These are phyloP conservation scores for Salarias fasciatus DNA, from an alignment of 2,797 vertebrate species.

Conservation along the genomic window DNA sequence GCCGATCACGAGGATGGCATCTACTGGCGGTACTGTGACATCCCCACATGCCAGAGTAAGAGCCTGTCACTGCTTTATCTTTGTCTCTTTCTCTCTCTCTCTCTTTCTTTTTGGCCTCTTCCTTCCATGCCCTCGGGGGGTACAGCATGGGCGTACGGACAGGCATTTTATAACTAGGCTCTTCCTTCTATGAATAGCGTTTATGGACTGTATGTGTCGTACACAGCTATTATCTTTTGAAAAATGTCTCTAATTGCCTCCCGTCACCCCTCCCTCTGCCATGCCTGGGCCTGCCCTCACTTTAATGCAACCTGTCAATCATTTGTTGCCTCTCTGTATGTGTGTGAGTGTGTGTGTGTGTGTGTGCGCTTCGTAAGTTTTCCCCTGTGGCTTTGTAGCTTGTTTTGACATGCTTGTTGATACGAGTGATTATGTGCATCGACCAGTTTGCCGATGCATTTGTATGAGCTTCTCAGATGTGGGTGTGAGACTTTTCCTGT, in stretches of 20 bases:
- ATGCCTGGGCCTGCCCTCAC: conserved; percentile 59
- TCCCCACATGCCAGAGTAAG: conserved; percentile 92
- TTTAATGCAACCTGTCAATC: conserved; percentile 72
- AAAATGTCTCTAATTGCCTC: conserved; percentile 76
- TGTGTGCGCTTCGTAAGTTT: conserved; percentile 25
- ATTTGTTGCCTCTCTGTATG: conserved; percentile 25
- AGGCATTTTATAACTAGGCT: conserved; percentile 36
- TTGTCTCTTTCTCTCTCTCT: not conserved
- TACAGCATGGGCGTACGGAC: conserved; percentile 11
- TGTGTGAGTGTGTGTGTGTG: conserved; percentile 21
- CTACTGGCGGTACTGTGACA: conserved; percentile 97
- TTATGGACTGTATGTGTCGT: conserved; percentile 51
- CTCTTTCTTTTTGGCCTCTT: conserved; percentile 1
- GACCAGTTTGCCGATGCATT: conserved; percentile 37
- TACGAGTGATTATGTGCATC: conserved; percentile 36
- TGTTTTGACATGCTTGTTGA: conserved; percentile 61
- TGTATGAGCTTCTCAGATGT: conserved; percentile 27
- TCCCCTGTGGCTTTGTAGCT: conserved; percentile 54
- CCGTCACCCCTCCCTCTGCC: conserved; percentile 56
- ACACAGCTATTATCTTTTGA: conserved; percentile 67
- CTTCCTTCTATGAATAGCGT: conserved; percentile 65
- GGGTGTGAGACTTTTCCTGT: conserved; percentile 33
- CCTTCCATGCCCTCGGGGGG: conserved; percentile 31
- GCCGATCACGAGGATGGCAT: conserved; percentile 92
- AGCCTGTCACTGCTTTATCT: conserved; percentile 14